Percentiles rank a stretch among this genome's conserved stretches.
These are phyloP conservation scores for Trachymyrmex septentrionalis DNA, from an alignment of 1,140 invertebrate genomes.

Conservation along the genomic window DNA sequence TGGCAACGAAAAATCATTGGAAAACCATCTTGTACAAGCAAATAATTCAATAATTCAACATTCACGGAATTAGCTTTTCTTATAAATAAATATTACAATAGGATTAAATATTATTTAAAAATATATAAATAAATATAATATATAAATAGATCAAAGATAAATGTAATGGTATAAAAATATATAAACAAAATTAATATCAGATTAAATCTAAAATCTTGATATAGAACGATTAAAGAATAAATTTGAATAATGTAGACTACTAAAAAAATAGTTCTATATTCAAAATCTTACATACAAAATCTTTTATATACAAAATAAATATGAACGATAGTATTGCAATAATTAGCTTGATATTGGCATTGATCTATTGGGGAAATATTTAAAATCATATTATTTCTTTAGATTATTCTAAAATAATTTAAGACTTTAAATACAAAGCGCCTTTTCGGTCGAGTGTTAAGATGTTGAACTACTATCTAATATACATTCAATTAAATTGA, in stretches of 20 bases:
- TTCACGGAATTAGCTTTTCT: not conserved
- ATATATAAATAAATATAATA: not conserved
- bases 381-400: not conserved
- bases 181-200: slow-evolving; percentile 13
- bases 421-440: too few species aligned
- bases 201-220: not conserved
- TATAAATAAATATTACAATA: not conserved
- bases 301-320: slow-evolving; percentile 5
- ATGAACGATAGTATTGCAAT: not conserved
- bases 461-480: too few species aligned
- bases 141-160: too few species aligned
- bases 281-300: not conserved
- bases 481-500: too few species aligned
- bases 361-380: not conserved
- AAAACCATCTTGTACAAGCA: not conserved
- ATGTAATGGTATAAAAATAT: not conserved
- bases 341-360: not conserved
- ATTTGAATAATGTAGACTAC: not conserved
- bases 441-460: too few species aligned
- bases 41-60: slow-evolving; percentile 4
- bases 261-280: not conserved
- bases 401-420: not conserved
- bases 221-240: not conserved
- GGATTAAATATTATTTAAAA: not conserved
- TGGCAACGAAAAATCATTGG: not conserved